These are phyloP conservation scores for Pempheris klunzingeri DNA, from an alignment of 2,797 vertebrate genomes.

Conservation along the genomic window DNA sequence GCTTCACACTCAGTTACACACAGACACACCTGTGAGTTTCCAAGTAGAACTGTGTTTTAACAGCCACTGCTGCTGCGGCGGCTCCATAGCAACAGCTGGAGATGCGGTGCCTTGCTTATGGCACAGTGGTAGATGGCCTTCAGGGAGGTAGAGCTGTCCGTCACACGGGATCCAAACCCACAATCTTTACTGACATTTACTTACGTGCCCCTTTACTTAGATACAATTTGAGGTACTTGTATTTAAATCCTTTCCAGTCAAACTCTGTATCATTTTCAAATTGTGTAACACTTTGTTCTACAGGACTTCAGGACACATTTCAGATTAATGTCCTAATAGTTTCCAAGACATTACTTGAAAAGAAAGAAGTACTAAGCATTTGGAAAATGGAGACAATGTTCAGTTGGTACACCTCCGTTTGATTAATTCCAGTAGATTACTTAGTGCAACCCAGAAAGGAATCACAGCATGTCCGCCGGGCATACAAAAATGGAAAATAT, in stretches of 20 bases:
- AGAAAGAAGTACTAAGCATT: background rate
- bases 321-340: background rate
- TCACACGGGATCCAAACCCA: constrained; percentile 7
- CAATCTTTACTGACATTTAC: constrained; percentile 8
- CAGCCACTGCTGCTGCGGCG: constrained; percentile 49
- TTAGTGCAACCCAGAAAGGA: background rate
- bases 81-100: constrained; percentile 47
- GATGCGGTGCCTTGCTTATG: constrained; percentile 13
- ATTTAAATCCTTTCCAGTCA: background rate
- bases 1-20: constrained; percentile 73
- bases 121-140: constrained; percentile 13
- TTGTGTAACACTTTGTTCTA: background rate
- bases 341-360: background rate
- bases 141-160: constrained; percentile 12
- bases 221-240: background rate
- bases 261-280: background rate
- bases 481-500: background rate
- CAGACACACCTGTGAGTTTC: constrained; percentile 63
- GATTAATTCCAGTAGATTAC: constrained; percentile 16
- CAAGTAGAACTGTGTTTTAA: constrained; percentile 61
- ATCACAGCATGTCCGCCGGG: constrained; percentile 7
- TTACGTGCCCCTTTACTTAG: constrained; percentile 1
- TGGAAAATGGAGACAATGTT: background rate
- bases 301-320: background rate
- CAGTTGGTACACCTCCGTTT: background rate